phyloP scores from a whole-genome alignment of 1,140 invertebrate genomes.

The Macrobrachium rosenbergii region DNA sequence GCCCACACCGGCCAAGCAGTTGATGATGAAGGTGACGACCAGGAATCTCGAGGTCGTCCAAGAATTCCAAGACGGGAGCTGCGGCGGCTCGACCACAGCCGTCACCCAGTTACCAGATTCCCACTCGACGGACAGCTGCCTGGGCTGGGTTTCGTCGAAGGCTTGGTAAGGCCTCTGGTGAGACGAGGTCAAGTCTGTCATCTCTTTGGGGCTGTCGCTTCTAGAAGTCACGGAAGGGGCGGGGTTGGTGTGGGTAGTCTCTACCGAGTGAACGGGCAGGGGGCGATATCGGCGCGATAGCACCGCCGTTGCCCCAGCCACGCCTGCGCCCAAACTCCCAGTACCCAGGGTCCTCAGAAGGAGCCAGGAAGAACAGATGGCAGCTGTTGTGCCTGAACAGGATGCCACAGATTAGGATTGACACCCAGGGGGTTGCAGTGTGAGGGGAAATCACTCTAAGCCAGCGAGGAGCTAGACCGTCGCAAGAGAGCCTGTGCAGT shows the following conservation, averaged over 20 bases:
- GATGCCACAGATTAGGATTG: constrained; percentile 38
- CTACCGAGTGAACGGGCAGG: neutral
- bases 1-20: constrained; percentile 51
- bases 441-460: constrained; percentile 15
- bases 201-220: constrained; percentile 5
- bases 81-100: constrained; percentile 40
- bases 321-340: constrained; percentile 43
- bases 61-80: constrained; percentile 41
- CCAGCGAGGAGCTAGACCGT: constrained; percentile 37
- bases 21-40: constrained; percentile 46
- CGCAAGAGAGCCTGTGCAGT: constrained; percentile 34
- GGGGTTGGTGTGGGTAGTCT: neutral
- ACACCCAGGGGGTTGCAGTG: constrained; percentile 49
- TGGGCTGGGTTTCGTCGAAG: constrained; percentile 36
- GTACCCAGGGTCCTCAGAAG: constrained; percentile 43
- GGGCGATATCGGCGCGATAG: constrained; percentile 49
- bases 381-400: constrained; percentile 33
- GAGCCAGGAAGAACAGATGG: constrained; percentile 40
- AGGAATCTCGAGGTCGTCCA: constrained; percentile 55
- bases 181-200: neutral
- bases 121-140: constrained; percentile 52
- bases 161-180: neutral
- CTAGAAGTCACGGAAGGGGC: neutral
- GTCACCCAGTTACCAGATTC: constrained; percentile 29
- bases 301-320: constrained; percentile 50